These are phyloP conservation scores for Agonopterix arenella DNA, from an alignment of 2,888 invertebrate genomes.

Conservation along the genomic window DNA sequence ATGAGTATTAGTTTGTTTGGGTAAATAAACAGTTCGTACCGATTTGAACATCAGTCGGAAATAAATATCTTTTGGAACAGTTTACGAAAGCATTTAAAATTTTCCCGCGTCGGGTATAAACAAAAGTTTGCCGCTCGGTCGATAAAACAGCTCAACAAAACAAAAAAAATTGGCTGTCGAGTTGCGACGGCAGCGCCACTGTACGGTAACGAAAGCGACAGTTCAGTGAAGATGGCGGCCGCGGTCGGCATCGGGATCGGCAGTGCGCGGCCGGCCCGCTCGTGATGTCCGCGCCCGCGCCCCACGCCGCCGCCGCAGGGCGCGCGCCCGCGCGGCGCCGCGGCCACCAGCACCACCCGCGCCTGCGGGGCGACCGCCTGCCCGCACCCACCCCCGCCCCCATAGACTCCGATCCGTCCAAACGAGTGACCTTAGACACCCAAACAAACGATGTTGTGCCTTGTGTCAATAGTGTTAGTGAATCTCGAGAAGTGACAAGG, in stretches of 20 bases:
- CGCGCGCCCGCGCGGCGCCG: conserved; percentile 80
- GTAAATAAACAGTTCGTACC: neutral
- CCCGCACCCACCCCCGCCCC: conserved; percentile 61
- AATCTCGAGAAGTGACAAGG: conserved; percentile 72
- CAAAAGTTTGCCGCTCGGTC: conserved; percentile 29
- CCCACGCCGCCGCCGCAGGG: conserved; percentile 74
- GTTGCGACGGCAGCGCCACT: conserved; percentile 59
- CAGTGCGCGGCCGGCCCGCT: conserved; percentile 67
- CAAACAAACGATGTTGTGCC: conserved; percentile 71
- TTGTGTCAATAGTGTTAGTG: conserved; percentile 76
- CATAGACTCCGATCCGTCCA: conserved; percentile 49
- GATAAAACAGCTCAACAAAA: conserved; percentile 55
- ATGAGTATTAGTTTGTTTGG: neutral
- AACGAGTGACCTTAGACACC: conserved; percentile 63
- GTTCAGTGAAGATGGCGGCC: conserved; percentile 78
- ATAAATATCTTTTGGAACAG: neutral
- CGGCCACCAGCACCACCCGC: conserved; percentile 86
- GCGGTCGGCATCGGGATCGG: conserved; percentile 28
- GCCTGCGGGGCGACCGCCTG: conserved; percentile 77
- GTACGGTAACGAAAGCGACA: conserved; percentile 30
- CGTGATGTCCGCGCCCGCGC: conserved; percentile 77
- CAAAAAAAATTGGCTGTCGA: conserved; percentile 55
- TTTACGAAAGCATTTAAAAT: conserved; percentile 21
- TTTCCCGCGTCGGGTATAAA: conserved; percentile 36
- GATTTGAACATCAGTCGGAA: neutral